phyloP scores from a whole-genome alignment of 2,113 vertebrate species.

The Thryonomys swinderianus region DNA sequence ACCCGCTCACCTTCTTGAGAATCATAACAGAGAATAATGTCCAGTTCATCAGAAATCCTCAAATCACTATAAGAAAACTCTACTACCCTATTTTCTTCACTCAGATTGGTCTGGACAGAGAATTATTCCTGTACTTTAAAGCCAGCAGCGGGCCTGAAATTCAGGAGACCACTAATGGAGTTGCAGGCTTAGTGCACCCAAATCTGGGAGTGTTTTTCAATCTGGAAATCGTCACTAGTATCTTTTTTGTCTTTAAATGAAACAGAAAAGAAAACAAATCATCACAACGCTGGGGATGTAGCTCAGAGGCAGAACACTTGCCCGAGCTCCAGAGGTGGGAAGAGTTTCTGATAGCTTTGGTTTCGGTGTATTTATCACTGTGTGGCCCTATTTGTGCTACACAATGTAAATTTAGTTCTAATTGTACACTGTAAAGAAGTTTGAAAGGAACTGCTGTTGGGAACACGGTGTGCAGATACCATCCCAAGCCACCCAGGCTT shows the following conservation, averaged over 20 bases:
- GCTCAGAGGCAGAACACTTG: neutral
- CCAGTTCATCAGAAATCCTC: neutral
- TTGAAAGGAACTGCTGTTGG: accelerated
- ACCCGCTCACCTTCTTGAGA: neutral
- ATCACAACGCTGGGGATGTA: neutral
- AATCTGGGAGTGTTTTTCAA: neutral
- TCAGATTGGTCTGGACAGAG: neutral
- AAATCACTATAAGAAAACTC: neutral
- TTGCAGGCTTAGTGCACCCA: accelerated
- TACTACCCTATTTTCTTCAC: neutral
- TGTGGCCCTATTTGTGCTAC: neutral
- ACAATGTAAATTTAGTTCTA: neutral
- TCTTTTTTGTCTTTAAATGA: neutral
- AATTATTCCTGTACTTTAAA: accelerated
- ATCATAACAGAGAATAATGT: neutral
- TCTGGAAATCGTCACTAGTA: neutral
- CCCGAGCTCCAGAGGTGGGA: neutral
- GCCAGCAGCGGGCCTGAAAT: neutral
- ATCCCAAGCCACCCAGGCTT: neutral
- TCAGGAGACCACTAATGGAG: accelerated
- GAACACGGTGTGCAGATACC: neutral
- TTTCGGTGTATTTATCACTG: neutral
- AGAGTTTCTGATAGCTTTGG: neutral
- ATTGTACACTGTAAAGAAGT: neutral
- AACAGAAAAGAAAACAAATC: neutral